Evolutionary conservation across 2,888 invertebrate species (phyloP).

Genomic region (Bellardia pandia): DNA sequence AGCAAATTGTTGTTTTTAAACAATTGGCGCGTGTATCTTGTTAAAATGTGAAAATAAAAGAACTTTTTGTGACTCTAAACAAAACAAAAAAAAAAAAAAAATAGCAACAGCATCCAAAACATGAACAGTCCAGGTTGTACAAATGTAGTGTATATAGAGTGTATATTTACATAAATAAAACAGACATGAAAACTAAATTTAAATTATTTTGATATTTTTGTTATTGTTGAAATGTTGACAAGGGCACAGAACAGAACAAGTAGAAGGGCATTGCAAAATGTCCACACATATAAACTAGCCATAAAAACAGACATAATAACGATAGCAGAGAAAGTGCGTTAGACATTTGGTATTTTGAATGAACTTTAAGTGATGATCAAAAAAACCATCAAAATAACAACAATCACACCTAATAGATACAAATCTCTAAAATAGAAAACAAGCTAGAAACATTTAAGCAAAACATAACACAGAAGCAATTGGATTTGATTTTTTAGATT

Average conservation of each 20-base stretch:
- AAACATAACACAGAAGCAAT: slow-evolving; percentile 15
- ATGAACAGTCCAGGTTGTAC: neutral
- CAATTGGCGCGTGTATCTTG: slow-evolving; percentile 66
- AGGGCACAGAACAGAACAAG: neutral
- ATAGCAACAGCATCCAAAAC: neutral
- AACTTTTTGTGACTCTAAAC: too few species aligned
- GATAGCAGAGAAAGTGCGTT: slow-evolving; percentile 21
- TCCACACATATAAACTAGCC: neutral
- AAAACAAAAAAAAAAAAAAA: slow-evolving; percentile 5
- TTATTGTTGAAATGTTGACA: slow-evolving; percentile 28
- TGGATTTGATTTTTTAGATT: neutral
- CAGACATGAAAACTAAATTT: slow-evolving; percentile 49
- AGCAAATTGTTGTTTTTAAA: slow-evolving; percentile 8
- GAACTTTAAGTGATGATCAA: slow-evolving; percentile 36
- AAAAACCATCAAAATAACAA: neutral
- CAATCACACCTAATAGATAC: neutral
- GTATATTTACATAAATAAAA: slow-evolving; percentile 24
- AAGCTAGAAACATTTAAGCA: neutral
- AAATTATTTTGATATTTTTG: slow-evolving; percentile 50
- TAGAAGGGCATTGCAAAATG: neutral
- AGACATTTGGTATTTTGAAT: slow-evolving; percentile 37
- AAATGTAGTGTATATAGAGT: neutral
- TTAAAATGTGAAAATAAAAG: slow-evolving; percentile 13
- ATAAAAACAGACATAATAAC: neutral
- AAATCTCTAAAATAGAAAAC: slow-evolving; percentile 12